Evolutionary conservation across 1,140 invertebrate species (phyloP), one percentile per base, ranked within the genome.

Genomic region (Formica exsecta): DNA sequence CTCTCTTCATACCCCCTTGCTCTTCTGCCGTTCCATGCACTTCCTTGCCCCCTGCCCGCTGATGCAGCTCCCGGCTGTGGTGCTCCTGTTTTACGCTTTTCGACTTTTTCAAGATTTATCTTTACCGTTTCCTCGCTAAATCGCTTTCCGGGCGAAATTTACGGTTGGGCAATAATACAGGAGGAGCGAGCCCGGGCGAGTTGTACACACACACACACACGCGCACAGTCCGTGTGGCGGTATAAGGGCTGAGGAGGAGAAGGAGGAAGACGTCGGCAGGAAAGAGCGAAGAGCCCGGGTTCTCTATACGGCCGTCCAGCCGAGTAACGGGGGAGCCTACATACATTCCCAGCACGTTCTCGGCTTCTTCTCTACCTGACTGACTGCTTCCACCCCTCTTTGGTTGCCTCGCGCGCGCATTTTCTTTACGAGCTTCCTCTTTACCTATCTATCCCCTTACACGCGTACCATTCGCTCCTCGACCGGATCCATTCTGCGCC

Each of bases 41-140:
- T 48, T 22, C 29, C 16, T 36, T 19, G 1, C n/a, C 71, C 38
- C n/a, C 16, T 29, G 13, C 66, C 57, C 32, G 32, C 48, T 11
- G 41, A 19, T 51, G 48, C 48, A 19, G 16, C 48, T 13, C 16
- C 48, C 16, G 44, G 75, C 16, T 25, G 59, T 5, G 44, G 76
- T 66, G 87, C 87, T 86, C 90, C 93, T 94, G 94, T 95, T 95
- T 95, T 94, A 95, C 94, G 94, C 94, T 94, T 95, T 95, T 95
- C 94, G 94, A 95, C 94, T 94, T 95, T 92, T 94, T 91, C 92
- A 93, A 94, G 94, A 95, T 95, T 95, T 95, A 95, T 95, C 93
- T 92, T 91, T 92, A 87, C 86, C 89, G 93, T 93, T 94, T 95
- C 94, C 94, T 95, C 92, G 94, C 93, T 95, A 95, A 95, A 95